Base-by-base conservation (phyloP, 2,797 vertebrate genomes). In the Acipenser transmontanus region DNA sequence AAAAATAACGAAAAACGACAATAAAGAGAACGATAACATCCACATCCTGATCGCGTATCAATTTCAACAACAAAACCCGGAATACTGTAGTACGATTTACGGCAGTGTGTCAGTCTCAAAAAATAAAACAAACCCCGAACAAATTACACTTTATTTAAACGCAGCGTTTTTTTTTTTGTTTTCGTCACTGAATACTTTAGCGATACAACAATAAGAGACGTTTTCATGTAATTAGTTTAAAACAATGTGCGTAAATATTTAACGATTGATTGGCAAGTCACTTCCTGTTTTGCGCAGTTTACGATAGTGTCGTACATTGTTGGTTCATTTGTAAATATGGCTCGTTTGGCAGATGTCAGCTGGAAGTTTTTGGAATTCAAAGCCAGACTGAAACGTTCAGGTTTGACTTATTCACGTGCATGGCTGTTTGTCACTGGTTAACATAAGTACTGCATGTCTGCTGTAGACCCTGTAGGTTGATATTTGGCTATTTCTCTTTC, bases 361-460 rank as follows among this genome's bases (percentile, higher is more conserved):
- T 94, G 93, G 95, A 97, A 92, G 85, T 87, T 98, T 78, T 67
- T 96, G 92, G 95, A 96, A 86, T 91, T 93, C 72, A 92, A 94
- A 83, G 91, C 92, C 79, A 88, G 94, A 77, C 78, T 80, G 68
- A 97, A 93, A 81, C 89, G 95, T 78, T 93, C 97, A 99, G 97
- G 97, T 98, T 91, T 91, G 93, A 78, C 67, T 71, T 62, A 8
- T 71, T 67, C 11, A 51, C 70, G 66, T 70, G 68, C 76, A 78
- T 77, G 74, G 61, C 63, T 13, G 64, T n/a, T 17, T 50, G n/a
- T 72, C 64, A 54, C 3, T 59, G n/a, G 64, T 60, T 69, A 20
- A 67, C 52, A 34, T 0, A 17, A 11, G 69, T 49, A 62, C 51
- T 70, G 68, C 74, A 59, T 68, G 7, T 63, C n/a, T 50, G 61